Percentiles rank a stretch among this genome's conserved stretches.
Evolutionary conservation across 2,888 invertebrate species (phyloP).

Genomic region (Liposcelis brunnea): DNA sequence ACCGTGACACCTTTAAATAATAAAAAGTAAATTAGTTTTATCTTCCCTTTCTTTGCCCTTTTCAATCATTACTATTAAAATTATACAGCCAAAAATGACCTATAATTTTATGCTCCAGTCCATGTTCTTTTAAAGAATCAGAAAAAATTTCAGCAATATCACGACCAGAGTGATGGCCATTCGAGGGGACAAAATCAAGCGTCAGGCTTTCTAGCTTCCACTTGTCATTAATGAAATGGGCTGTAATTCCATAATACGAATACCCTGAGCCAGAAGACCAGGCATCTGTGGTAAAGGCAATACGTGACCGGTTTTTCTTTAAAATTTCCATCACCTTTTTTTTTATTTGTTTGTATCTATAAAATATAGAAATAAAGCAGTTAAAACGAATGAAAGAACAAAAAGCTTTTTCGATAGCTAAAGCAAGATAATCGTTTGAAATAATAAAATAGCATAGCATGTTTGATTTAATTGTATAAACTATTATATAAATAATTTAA

Average conservation of each 20-base stretch:
- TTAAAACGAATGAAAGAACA: too few relatives aligned
- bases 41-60: too few relatives aligned
- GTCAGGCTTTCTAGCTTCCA: constrained; percentile 15
- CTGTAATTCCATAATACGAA: constrained; percentile 14
- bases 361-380: too few relatives aligned
- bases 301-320: constrained; percentile 13
- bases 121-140: constrained; percentile 10
- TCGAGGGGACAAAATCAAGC: constrained; percentile 15
- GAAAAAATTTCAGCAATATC: constrained; percentile 13
- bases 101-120: constrained; percentile 8
- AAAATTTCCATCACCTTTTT: constrained; percentile 12
- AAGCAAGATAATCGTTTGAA: too few relatives aligned
- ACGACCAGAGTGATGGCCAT: constrained; percentile 14
- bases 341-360: constrained; percentile 10
- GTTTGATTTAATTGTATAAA: too few relatives aligned
- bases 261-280: constrained; percentile 13
- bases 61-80: too few relatives aligned
- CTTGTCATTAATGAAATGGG: constrained; percentile 15
- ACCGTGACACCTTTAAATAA: constrained; percentile 11
- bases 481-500: too few relatives aligned
- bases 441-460: too few relatives aligned
- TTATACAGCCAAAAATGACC: too few relatives aligned
- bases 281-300: constrained; percentile 15
- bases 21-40: too few relatives aligned
- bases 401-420: too few relatives aligned